These are phyloP conservation scores for Alitta virens DNA, from an alignment of 2,888 invertebrate species.

Conservation along the genomic window DNA sequence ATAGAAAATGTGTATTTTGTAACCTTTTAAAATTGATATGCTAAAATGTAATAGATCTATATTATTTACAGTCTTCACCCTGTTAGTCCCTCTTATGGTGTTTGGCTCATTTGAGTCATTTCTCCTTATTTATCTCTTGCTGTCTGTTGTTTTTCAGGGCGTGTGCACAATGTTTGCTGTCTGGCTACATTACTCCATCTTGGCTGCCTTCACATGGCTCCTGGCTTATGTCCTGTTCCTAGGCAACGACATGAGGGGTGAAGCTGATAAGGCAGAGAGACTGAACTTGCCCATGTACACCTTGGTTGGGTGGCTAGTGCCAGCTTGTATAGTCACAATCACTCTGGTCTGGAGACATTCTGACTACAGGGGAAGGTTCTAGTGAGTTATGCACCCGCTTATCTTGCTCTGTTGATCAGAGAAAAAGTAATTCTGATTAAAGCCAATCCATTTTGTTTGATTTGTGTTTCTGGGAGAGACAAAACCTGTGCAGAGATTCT, in stretches of 20 bases:
- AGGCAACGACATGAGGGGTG: conserved; percentile 26
- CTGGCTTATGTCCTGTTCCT: conserved; percentile 33
- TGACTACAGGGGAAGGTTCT: conserved; percentile 9
- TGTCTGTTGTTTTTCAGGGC: conserved; percentile 24
- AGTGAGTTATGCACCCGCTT: conserved; percentile 4
- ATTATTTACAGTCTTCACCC: too few relatives aligned
- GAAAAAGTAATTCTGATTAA: too few relatives aligned
- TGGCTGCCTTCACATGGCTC: conserved; percentile 33
- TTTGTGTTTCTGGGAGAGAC: too few relatives aligned
- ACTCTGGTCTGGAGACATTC: conserved; percentile 19
- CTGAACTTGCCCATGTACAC: conserved; percentile 4
- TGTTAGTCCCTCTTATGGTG: too few relatives aligned
- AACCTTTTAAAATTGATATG: too few relatives aligned
- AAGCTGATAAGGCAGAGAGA: not conserved
- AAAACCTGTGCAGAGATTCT: too few relatives aligned
- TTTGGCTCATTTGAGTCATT: too few relatives aligned
- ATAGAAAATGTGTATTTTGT: too few relatives aligned
- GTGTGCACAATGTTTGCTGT: conserved; percentile 33
- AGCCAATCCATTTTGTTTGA: too few relatives aligned
- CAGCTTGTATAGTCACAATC: conserved; percentile 34
- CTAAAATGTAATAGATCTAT: too few relatives aligned
- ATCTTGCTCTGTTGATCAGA: too few relatives aligned
- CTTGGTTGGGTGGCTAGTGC: conserved; percentile 29
- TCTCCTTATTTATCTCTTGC: not conserved
- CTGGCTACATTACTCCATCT: conserved; percentile 31